phyloP scores from a whole-genome alignment of 2,113 vertebrate genomes.

The Andinoacara biseriatus region DNA sequence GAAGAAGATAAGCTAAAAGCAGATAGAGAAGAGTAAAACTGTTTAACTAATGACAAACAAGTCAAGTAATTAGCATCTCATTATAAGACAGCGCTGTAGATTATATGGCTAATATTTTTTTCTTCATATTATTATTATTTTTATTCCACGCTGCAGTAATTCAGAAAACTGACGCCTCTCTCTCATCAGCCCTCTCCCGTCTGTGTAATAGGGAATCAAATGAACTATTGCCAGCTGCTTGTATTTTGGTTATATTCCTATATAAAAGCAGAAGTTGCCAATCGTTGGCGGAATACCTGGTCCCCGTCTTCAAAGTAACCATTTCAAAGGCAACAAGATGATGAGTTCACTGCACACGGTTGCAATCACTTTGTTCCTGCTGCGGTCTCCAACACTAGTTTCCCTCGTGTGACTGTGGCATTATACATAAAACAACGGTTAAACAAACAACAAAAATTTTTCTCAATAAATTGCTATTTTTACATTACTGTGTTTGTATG shows the following conservation, averaged over 20 bases:
- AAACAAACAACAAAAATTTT: neutral
- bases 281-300: too few relatives aligned
- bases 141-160: slow-evolving; percentile 39
- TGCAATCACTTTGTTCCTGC: neutral
- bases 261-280: too few relatives aligned
- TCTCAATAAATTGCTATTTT: neutral
- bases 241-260: too few relatives aligned
- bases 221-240: too few relatives aligned
- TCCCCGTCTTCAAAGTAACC: neutral
- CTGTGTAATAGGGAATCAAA: neutral
- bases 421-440: neutral
- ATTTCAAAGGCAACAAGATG: neutral
- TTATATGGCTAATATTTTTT: slow-evolving; percentile 55
- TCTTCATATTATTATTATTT: slow-evolving; percentile 45
- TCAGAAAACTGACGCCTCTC: slow-evolving; percentile 40
- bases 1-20: slow-evolving; percentile 47
- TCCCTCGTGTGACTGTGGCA: neutral
- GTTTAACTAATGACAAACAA: slow-evolving; percentile 65
- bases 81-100: slow-evolving; percentile 60
- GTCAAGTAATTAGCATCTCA: slow-evolving; percentile 74
- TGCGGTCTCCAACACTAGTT: neutral
- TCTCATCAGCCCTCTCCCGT: neutral
- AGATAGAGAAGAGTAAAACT: slow-evolving; percentile 57
- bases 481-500: neutral
- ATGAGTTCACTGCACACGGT: neutral